Evolutionary conservation across 2,888 invertebrate genomes (phyloP).

Genomic region (Orthosia cruda): DNA sequence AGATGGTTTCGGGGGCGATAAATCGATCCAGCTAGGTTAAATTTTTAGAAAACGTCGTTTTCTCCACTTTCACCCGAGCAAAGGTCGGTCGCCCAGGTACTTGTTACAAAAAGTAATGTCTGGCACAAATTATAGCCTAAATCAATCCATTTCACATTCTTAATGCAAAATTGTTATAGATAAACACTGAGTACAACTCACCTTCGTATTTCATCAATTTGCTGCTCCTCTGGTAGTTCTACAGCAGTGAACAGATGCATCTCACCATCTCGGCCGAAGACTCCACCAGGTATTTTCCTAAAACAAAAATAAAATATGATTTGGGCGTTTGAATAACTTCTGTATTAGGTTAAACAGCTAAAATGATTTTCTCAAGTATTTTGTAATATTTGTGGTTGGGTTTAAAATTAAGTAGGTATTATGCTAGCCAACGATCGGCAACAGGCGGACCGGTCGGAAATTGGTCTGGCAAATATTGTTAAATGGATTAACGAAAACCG

Average conservation of each 20-base stretch:
- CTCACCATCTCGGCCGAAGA: constrained; percentile 98
- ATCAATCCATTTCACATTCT: not conserved
- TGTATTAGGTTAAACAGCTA: not conserved
- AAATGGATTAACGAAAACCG: no score
- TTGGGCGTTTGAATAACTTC: not conserved
- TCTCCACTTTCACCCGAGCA: no score
- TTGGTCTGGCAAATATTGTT: no score
- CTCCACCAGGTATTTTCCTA: constrained; percentile 98
- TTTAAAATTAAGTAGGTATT: not conserved
- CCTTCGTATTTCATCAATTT: constrained; percentile 98
- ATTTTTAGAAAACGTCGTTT: no score
- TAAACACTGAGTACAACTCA: constrained; percentile 82
- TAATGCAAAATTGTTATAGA: not conserved
- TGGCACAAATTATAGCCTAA: not conserved
- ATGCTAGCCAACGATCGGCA: no score
- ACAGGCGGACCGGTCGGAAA: no score
- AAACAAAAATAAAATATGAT: constrained; percentile 41
- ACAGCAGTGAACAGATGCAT: constrained; percentile 97
- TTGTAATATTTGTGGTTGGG: not conserved
- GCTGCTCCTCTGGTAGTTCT: constrained; percentile 96
- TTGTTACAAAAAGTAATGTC: not conserved
- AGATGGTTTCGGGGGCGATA: no score
- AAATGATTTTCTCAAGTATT: not conserved
- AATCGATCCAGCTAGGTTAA: no score
- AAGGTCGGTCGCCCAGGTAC: no score